A percentile compares a stretch with the other conserved stretches of the same genome.
Evolutionary conservation across 2,888 invertebrate species (phyloP).

Genomic region (Nomada fabriciana): DNA sequence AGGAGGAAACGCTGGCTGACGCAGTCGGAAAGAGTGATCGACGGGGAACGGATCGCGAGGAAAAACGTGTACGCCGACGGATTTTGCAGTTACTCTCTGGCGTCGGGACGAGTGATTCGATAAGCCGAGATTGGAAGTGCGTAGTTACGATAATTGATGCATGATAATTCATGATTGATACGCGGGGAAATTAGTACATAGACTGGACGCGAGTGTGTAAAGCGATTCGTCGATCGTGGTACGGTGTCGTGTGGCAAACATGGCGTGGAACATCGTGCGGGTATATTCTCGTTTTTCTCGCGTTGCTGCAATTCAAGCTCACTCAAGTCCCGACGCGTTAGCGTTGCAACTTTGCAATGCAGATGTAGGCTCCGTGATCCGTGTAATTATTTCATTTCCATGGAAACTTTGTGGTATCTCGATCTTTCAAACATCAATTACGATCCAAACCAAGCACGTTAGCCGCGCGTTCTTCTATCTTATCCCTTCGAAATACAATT

Average conservation of each 20-base stretch:
- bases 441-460: not conserved
- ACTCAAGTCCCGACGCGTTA: not conserved
- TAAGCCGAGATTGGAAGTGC: constrained; percentile 1
- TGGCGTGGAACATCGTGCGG: not conserved
- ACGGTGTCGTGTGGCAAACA: not conserved
- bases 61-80: not conserved
- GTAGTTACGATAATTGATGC: not conserved
- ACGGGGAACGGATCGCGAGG: constrained; percentile 14
- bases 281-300: not conserved
- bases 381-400: constrained; percentile 1
- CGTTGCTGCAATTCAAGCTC: not conserved
- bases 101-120: constrained; percentile 1
- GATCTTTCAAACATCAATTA: not conserved
- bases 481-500: no score
- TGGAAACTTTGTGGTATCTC: not conserved
- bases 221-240: not conserved
- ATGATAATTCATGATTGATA: not conserved
- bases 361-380: not conserved
- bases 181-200: not conserved
- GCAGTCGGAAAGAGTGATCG: constrained; percentile 26
- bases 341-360: not conserved
- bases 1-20: not conserved
- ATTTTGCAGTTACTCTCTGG: not conserved
- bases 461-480: not conserved
- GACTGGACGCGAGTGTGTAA: not conserved